Evolutionary conservation across 1,140 invertebrate genomes (phyloP), one percentile per base, ranked within the genome.

Genomic region (Panonychus citri): DNA sequence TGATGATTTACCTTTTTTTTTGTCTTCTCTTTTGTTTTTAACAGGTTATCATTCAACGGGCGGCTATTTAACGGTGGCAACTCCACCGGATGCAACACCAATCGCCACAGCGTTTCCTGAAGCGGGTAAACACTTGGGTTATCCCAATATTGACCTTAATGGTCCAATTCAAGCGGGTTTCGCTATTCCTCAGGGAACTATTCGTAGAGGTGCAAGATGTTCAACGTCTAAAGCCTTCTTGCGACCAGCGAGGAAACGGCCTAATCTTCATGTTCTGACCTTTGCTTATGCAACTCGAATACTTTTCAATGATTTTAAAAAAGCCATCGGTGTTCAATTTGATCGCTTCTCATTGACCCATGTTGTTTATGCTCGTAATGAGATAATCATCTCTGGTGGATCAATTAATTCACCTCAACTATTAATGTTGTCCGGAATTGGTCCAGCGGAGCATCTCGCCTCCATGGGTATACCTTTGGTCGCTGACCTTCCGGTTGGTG

Each of bases 171-270:
- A 87, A 70, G 82, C 81, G 59, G 64, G 64, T 25, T 65, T 63
- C 46, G 55, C 57, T 28, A 60, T 65, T 25, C 62, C 80, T 2
- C 91, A 88, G 71, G 87, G 80, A 8, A 93, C 85, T 0, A 82
- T 84, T 52, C 75, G 82, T 57, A 40, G 59, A 46, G 89, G 89
- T 0, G 81, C 81, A 30, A 73, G 91, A 4, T 94, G 90, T 67
- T 89, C 84, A 17, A 85, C 86, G 0, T 78, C 83, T 0, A 86
- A 86, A 68, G 88, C 85, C 0, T 95, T 93, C 62, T 69, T 96
- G 0, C 69, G 84, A 58, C 86, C 90, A 0, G 79, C 81, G 0
- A 73, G 84, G 39, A 69, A 83, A 3, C 71, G 89, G 1, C 75
- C 74, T 24, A 95, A 95, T 66, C 70, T 95, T 0, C 81, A 89